A percentile compares a stretch with the other conserved stretches of the same genome.
These are phyloP conservation scores for Volucella inanis DNA, from an alignment of 2,888 invertebrate species.

Conservation along the genomic window DNA sequence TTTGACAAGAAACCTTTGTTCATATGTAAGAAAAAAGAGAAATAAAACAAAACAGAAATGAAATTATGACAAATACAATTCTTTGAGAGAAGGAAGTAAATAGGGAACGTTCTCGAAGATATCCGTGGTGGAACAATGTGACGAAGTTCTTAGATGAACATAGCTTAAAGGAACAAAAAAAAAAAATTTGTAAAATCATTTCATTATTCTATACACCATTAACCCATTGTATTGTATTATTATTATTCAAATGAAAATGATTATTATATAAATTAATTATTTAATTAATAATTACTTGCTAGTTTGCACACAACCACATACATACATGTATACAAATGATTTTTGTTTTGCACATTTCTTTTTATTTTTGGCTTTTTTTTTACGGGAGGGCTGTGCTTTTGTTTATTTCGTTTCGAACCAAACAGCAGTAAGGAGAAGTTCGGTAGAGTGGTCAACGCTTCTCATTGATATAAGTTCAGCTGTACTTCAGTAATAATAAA, in stretches of 20 bases:
- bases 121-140: constrained; percentile 20
- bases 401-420: not conserved
- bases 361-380: not conserved
- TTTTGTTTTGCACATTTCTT: constrained; percentile 24
- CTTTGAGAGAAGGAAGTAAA: constrained; percentile 18
- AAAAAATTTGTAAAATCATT: constrained; percentile 55
- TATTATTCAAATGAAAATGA: constrained; percentile 62
- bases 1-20: constrained; percentile 41
- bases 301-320: constrained; percentile 59
- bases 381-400: not conserved
- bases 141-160: constrained; percentile 34
- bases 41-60: constrained; percentile 15
- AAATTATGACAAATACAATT: constrained; percentile 54
- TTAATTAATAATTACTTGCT: constrained; percentile 72
- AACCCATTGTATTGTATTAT: constrained; percentile 71
- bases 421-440: too few species aligned
- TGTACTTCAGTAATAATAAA: too few species aligned
- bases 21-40: constrained; percentile 17
- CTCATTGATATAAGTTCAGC: too few species aligned
- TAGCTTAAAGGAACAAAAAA: constrained; percentile 56
- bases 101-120: constrained; percentile 9
- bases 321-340: constrained; percentile 19
- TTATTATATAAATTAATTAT: constrained; percentile 72
- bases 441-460: too few species aligned
- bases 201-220: constrained; percentile 58